These are phyloP conservation scores for Troglohyphantes excavatus DNA, from an alignment of 2,888 invertebrate species.

Conservation along the genomic window DNA sequence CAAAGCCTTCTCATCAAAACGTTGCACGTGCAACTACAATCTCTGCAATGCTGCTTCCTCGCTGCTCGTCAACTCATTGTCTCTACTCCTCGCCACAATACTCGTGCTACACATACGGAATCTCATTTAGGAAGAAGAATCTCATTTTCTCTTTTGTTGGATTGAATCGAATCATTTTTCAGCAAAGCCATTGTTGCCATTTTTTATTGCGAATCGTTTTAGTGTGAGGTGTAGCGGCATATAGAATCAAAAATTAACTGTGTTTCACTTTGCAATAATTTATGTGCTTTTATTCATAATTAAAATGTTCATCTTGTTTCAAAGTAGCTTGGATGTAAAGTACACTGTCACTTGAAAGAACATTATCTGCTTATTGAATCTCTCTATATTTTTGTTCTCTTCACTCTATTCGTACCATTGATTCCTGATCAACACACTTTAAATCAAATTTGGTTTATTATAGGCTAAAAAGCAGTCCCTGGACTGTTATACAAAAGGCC, in stretches of 20 bases:
- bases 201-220: slow-evolving; percentile 2
- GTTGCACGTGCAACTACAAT: slow-evolving; percentile 70
- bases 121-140: neutral
- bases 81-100: neutral
- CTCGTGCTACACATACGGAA: neutral
- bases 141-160: neutral
- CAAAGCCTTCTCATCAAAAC: slow-evolving; percentile 22
- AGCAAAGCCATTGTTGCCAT: neutral
- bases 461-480: too few relatives aligned
- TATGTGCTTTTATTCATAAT: too few relatives aligned
- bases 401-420: too few relatives aligned
- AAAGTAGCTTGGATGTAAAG: too few relatives aligned
- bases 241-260: neutral
- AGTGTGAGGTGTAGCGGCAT: neutral
- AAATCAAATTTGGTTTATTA: too few relatives aligned
- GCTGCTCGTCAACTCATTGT: neutral
- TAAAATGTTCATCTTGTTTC: too few relatives aligned
- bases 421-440: too few relatives aligned
- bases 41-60: slow-evolving; percentile 55
- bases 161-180: neutral
- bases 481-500: too few relatives aligned
- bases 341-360: too few relatives aligned
- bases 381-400: too few relatives aligned
- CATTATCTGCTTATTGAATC: too few relatives aligned
- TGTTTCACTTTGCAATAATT: neutral